Conservation (phyloP, 2,113 vertebrate species). For the Vidua macroura region DNA sequence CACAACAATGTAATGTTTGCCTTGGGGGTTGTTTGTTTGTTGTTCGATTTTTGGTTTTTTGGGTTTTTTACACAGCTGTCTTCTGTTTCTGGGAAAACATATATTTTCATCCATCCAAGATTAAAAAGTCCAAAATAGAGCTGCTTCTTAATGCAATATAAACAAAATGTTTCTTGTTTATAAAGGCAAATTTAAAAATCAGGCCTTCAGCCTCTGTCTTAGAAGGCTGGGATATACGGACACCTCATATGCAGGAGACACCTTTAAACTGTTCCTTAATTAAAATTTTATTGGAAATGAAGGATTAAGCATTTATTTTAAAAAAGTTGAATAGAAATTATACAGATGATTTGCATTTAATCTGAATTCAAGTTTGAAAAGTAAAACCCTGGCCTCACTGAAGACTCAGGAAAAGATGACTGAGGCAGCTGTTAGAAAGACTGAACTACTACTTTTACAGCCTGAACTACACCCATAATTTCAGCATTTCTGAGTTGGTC, state of each 20-base stretch:
- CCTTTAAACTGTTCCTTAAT: background rate
- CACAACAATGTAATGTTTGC: background rate
- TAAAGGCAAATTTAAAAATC: background rate
- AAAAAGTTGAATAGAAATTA: background rate
- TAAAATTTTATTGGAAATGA: background rate
- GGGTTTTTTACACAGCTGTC: background rate
- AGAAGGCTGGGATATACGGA: background rate
- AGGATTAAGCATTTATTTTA: background rate
- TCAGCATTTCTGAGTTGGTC: background rate
- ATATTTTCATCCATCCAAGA: background rate
- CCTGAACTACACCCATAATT: background rate
- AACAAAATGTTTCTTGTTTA: background rate
- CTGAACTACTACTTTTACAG: background rate
- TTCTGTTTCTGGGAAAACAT: background rate
- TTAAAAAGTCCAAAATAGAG: background rate
- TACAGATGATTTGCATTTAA: background rate
- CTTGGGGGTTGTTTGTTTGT: background rate
- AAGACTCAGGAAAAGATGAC: background rate
- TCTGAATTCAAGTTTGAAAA: background rate
- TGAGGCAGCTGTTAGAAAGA: background rate
- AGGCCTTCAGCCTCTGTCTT: background rate
- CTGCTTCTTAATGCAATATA: background rate
- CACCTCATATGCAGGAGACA: background rate
- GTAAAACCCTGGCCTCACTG: background rate
- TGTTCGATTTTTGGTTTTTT: background rate